Conservation (phyloP, 2,797 vertebrate genomes). For the Syncerus caffer region DNA sequence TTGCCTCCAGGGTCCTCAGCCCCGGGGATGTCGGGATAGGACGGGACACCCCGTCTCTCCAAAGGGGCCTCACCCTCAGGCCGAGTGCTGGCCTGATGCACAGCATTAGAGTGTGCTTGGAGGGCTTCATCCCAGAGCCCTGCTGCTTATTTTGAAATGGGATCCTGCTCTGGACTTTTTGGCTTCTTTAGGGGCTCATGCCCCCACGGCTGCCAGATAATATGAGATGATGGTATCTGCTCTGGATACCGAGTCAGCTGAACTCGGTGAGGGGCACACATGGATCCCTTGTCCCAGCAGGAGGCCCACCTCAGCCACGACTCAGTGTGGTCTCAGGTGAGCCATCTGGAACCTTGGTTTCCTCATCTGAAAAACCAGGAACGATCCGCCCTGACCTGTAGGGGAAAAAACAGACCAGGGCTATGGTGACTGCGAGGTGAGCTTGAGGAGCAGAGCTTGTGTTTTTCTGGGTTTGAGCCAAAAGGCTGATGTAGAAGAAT, state of each 20-base stretch:
- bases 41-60: accelerated
- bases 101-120: background rate
- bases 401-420: accelerated
- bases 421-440: accelerated
- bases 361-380: background rate
- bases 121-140: background rate
- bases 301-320: background rate
- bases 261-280: accelerated
- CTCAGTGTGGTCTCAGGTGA: accelerated
- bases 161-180: background rate
- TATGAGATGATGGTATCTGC: accelerated
- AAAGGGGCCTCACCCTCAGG: accelerated
- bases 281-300: accelerated
- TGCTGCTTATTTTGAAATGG: background rate
- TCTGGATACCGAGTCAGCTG: background rate
- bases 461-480: background rate
- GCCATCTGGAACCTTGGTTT: background rate
- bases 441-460: too few relatives aligned
- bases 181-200: background rate
- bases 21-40: background rate
- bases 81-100: accelerated
- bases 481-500: background rate
- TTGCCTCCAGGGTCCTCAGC: background rate
- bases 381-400: accelerated
- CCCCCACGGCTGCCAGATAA: too few relatives aligned